These are phyloP conservation scores for Lumbricus terrestris DNA, from an alignment of 2,888 invertebrate genomes.

Conservation along the genomic window DNA sequence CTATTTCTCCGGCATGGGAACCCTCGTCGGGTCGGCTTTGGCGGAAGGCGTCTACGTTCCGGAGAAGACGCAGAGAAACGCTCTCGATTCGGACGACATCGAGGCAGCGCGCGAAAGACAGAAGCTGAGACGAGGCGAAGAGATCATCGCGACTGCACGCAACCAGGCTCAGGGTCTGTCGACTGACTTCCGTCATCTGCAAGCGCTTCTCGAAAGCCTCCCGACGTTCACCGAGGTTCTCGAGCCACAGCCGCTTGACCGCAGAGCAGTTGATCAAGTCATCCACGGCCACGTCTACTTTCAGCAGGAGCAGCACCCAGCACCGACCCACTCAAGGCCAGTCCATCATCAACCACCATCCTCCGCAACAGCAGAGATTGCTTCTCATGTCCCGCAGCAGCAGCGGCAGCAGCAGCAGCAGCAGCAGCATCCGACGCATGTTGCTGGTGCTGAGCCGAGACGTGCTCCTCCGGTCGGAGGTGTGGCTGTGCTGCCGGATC, in stretches of 20 bases:
- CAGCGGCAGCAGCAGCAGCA: neutral
- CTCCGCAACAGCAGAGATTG: neutral
- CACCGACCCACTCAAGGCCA: conserved; percentile 19
- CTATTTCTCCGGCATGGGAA: conserved; percentile 43
- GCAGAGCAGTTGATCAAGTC: conserved; percentile 27
- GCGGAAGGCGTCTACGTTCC: conserved; percentile 40
- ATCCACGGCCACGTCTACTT: conserved; percentile 32
- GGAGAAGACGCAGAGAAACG: conserved; percentile 32
- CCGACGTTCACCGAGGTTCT: conserved; percentile 37
- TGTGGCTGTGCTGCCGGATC: neutral
- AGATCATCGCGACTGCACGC: conserved; percentile 34
- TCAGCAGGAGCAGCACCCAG: conserved; percentile 21
- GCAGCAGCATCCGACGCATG: too few relatives aligned
- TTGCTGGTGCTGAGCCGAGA: neutral
- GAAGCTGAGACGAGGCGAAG: conserved; percentile 22
- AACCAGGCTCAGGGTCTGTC: conserved; percentile 36
- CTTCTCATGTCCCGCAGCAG: neutral
- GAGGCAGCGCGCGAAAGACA: conserved; percentile 24
- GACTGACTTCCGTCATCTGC: conserved; percentile 35
- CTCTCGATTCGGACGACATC: conserved; percentile 35
- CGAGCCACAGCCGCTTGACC: conserved; percentile 25
- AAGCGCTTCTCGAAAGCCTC: conserved; percentile 36
- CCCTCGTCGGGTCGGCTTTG: conserved; percentile 37
- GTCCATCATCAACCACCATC: neutral
- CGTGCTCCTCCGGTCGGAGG: neutral